Percentiles rank a stretch among this genome's conserved stretches.
Evolutionary conservation across 2,113 vertebrate species (phyloP).

Genomic region (Perca fluviatilis): DNA sequence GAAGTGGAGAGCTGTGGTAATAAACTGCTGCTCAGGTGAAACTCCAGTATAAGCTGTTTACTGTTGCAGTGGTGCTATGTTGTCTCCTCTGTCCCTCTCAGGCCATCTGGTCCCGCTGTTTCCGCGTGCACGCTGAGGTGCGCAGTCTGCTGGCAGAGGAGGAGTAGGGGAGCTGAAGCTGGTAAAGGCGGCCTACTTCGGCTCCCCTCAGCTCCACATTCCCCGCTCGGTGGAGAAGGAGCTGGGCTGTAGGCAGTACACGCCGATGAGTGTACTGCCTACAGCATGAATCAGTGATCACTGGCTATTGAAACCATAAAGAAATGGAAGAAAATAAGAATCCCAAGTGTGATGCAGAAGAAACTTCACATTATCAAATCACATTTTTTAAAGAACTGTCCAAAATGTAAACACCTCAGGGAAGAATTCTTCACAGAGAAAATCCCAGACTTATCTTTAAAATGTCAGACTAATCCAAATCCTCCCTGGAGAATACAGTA

Average conservation of each 20-base stretch:
- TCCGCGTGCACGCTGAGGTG: slow-evolving; percentile 78
- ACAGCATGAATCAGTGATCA: slow-evolving; percentile 50
- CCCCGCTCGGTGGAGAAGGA: slow-evolving; percentile 78
- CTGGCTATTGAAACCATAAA: not conserved
- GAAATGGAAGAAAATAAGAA: not conserved
- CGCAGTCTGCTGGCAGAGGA: slow-evolving; percentile 74
- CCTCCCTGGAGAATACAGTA: slow-evolving; percentile 53
- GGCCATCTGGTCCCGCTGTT: slow-evolving; percentile 83
- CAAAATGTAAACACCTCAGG: slow-evolving; percentile 48
- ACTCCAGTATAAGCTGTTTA: slow-evolving; percentile 1
- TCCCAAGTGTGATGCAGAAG: not conserved
- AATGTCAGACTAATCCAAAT: slow-evolving; percentile 69
- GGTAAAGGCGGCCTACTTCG: slow-evolving; percentile 76
- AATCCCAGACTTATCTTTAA: slow-evolving; percentile 64
- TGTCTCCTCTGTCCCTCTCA: slow-evolving; percentile 45
- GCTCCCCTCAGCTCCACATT: slow-evolving; percentile 75
- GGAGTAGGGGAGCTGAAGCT: slow-evolving; percentile 82
- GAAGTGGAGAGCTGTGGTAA: slow-evolving; percentile 5
- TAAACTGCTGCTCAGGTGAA: slow-evolving; percentile 32
- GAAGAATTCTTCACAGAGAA: slow-evolving; percentile 45
- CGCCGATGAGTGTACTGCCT: slow-evolving; percentile 78
- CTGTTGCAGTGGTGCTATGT: not conserved
- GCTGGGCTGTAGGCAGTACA: slow-evolving; percentile 43
- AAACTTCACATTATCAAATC: slow-evolving; percentile 26
- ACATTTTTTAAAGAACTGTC: slow-evolving; percentile 27